Percentiles rank a stretch among this genome's conserved stretches.
phyloP scores from a whole-genome alignment of 2,113 vertebrate genomes.

The Equus quagga region DNA sequence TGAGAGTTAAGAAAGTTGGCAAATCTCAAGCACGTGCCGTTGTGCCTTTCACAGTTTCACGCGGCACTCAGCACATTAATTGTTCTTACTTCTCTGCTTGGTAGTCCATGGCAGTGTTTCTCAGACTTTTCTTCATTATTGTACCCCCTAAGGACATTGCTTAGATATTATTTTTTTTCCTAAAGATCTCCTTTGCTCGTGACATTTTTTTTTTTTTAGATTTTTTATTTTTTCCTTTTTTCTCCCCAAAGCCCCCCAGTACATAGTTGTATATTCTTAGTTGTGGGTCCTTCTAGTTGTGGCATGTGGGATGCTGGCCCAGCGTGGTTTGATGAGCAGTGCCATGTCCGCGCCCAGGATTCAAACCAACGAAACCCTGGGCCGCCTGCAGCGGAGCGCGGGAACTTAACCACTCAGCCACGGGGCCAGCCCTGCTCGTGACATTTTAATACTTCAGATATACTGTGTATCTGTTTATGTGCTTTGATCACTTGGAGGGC shows the following conservation, averaged over 20 bases:
- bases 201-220: not conserved
- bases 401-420: no score
- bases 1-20: not conserved
- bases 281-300: no score
- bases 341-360: no score
- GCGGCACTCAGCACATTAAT: not conserved
- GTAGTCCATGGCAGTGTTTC: not conserved
- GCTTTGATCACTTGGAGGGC: not conserved
- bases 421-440: not conserved
- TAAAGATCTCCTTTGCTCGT: not conserved
- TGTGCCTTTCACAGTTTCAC: not conserved
- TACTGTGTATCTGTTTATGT: not conserved
- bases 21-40: not conserved
- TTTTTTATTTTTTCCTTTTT: no score
- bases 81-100: not conserved
- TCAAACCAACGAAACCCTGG: no score
- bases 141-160: rapidly evolving
- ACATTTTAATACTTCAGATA: not conserved
- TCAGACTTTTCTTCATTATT: not conserved
- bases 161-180: not conserved
- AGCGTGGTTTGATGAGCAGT: no score
- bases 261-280: no score
- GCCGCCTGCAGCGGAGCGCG: no score
- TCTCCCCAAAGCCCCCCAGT: no score
- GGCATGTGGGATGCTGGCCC: no score